Evolutionary conservation across 2,797 vertebrate species (phyloP), one percentile per base, ranked within the genome.

Genomic region (Champsocephalus esox): DNA sequence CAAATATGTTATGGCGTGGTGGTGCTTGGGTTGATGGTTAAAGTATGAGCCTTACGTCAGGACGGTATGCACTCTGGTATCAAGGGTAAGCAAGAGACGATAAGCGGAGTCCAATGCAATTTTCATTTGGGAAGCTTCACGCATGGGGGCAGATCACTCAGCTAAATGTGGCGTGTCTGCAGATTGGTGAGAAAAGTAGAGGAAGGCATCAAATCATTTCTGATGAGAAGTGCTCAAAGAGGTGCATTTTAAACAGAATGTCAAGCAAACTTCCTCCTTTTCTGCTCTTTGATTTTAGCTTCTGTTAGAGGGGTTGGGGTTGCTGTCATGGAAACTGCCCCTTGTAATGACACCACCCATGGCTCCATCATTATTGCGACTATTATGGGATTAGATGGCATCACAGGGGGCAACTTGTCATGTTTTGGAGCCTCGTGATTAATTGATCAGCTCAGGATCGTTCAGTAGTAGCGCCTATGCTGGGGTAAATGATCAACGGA

Each of bases 361-460:
- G 73, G 87, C 81, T 83, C 61, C 32, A 32, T 84, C 87, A 89
- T 91, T 89, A 90, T 73, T 24, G 56, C 65, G 75, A 89, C 84
- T 81, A 91, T 92, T 90, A 86, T 71, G 79, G 86, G 81, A 90
- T 93, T 92, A 90, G 79, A 92, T 79, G 58, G 80, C 78, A 70
- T 80, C 85, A 32, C 63, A 16, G 79, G 83, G 88, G 79, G 68
- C 2, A 17, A 73, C 56, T 76, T 66, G 56, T 52, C 38, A 16
- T 63, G 72, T 72, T 38, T 77, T 45, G 17, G 74, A 81, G 75
- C 66, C 48, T 59, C 59, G 51, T 71, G 81, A 87, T 83, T 90
- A 77, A 89, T 90, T 87, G 81, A 83, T 85, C 75, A 79, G 72
- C 66, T 71, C 38, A 66, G 70, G 75, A 74, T 62, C 59, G 38